These are phyloP conservation scores for Gisinianus flammeolus DNA, from an alignment of 2,888 invertebrate genomes.

Conservation along the genomic window DNA sequence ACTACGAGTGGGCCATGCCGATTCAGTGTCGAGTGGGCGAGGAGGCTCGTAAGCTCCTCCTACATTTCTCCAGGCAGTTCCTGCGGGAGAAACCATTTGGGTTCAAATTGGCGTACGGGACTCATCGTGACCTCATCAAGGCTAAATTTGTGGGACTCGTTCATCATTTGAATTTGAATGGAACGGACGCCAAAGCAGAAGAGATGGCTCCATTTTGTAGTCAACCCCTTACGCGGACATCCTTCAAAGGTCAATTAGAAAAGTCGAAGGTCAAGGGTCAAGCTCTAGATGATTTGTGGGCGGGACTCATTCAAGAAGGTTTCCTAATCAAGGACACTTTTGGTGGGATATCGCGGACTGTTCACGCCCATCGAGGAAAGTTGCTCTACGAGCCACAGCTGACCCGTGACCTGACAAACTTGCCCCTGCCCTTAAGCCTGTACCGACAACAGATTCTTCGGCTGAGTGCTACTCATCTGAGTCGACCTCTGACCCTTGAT, in stretches of 20 bases:
- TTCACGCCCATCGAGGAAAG: conserved; percentile 1
- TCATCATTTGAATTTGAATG: no score
- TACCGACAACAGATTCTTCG: not conserved
- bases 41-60: not conserved
- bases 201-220: not conserved
- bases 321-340: not conserved
- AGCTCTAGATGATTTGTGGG: conserved; percentile 5
- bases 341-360: not conserved
- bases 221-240: not conserved
- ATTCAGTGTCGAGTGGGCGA: not conserved
- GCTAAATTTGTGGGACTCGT: conserved; percentile 33
- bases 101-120: conserved; percentile 31
- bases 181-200: no score
- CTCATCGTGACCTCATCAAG: conserved; percentile 38
- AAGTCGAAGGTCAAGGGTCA: not conserved
- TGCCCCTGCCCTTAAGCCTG: not conserved
- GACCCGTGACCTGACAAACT: no score
- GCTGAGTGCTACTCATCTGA: not conserved
- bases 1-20: not conserved
- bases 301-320: not conserved
- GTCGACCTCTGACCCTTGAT: not conserved
- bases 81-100: not conserved
- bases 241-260: not conserved
- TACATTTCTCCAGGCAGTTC: not conserved
- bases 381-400: no score